Conservation (phyloP, 2,888 invertebrate species). For the Saturnia pavonia region DNA sequence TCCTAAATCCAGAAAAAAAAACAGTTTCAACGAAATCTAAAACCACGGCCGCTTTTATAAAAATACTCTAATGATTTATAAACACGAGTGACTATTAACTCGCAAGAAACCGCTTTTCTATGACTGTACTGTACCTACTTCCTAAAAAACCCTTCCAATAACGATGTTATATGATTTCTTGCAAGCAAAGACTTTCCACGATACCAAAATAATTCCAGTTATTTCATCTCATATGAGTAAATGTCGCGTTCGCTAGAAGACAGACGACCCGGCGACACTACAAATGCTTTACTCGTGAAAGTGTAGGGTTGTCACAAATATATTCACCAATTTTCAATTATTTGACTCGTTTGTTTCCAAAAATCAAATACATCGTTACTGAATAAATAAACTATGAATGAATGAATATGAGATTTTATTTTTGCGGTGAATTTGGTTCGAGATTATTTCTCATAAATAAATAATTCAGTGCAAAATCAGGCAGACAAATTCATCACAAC, state of each 20-base stretch:
- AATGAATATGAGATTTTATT: too few relatives aligned
- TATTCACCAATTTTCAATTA: neutral
- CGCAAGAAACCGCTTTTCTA: neutral
- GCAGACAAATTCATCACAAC: too few relatives aligned
- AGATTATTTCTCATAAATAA: too few relatives aligned
- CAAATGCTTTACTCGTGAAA: conserved; percentile 2
- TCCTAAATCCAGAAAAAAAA: too few relatives aligned
- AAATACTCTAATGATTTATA: neutral
- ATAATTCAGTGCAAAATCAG: too few relatives aligned
- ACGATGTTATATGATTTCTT: neutral
- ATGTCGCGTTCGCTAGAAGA: conserved; percentile 3
- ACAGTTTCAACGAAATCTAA: too few relatives aligned
- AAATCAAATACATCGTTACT: too few relatives aligned
- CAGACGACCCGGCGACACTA: neutral
- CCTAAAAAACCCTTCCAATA: neutral
- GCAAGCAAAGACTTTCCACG: neutral
- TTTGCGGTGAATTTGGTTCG: too few relatives aligned
- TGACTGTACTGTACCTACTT: neutral
- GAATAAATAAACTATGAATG: too few relatives aligned
- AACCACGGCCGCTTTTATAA: neutral
- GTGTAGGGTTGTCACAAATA: neutral
- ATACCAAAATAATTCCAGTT: conserved; percentile 1
- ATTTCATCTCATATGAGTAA: conserved; percentile 2
- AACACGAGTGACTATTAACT: too few relatives aligned
- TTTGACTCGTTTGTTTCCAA: neutral